These are phyloP conservation scores for Bugula neritina DNA, from an alignment of 2,888 invertebrate genomes.

Conservation along the genomic window DNA sequence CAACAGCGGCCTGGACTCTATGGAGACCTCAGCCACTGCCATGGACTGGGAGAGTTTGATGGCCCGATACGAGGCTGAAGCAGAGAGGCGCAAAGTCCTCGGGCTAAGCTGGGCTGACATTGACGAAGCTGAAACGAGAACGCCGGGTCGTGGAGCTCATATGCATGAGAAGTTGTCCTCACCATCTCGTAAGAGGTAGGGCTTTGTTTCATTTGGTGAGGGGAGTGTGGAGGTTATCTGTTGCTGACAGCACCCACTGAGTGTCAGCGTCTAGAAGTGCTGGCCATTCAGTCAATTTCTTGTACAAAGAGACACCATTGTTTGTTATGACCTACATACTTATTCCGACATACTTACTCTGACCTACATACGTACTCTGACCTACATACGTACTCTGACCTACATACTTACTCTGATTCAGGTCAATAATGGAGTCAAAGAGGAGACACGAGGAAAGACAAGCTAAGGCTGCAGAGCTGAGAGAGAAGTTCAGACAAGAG, in stretches of 20 bases:
- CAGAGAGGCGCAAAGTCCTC: slow-evolving; percentile 29
- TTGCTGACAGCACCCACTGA: too few relatives aligned
- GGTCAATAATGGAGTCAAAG: slow-evolving; percentile 60
- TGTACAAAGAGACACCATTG: too few relatives aligned
- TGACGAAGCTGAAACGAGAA: slow-evolving; percentile 59
- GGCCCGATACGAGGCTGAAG: slow-evolving; percentile 40
- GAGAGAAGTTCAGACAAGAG: slow-evolving; percentile 74
- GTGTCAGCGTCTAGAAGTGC: too few relatives aligned
- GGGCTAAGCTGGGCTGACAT: slow-evolving; percentile 76
- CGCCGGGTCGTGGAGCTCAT: slow-evolving; percentile 84
- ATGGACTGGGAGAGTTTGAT: slow-evolving; percentile 47
- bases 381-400: too few relatives aligned
- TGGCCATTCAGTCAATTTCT: too few relatives aligned
- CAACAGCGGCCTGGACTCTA: slow-evolving; percentile 24
- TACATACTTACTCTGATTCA: too few relatives aligned
- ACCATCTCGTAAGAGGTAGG: slow-evolving; percentile 73
- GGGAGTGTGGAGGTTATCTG: too few relatives aligned
- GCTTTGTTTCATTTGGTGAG: too few relatives aligned
- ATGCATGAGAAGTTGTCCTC: slow-evolving; percentile 89
- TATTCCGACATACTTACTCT: too few relatives aligned
- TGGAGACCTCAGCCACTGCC: slow-evolving; percentile 24
- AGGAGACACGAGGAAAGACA: slow-evolving; percentile 80
- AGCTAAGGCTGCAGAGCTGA: slow-evolving; percentile 79
- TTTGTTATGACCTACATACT: too few relatives aligned
- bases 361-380: too few relatives aligned